Percentiles rank a stretch among this genome's conserved stretches.
Conservation (phyloP, 1,140 invertebrate species). For the Marisa cornuarietis region DNA sequence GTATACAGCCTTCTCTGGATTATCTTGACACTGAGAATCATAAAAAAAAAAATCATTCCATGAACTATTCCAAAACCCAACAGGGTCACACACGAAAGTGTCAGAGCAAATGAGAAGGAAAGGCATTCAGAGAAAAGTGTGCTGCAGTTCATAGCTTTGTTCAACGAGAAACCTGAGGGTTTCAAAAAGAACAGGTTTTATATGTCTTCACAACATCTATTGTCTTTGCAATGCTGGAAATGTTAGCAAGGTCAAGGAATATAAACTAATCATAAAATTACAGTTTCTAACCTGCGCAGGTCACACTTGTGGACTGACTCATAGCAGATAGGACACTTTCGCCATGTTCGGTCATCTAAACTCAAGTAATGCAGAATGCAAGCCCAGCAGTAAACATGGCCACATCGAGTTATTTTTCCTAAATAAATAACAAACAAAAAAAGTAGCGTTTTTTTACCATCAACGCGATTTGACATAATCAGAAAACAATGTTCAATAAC, state of each 20-base stretch:
- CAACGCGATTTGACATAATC: background rate
- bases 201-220: background rate
- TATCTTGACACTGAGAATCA: constrained; percentile 69
- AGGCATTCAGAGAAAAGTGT: background rate
- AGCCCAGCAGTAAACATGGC: constrained; percentile 95
- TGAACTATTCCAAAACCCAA: background rate
- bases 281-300: constrained; percentile 77
- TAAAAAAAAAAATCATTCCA: background rate
- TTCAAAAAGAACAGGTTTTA: background rate
- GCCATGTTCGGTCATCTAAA: constrained; percentile 73
- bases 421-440: constrained; percentile 68
- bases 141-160: too few species aligned
- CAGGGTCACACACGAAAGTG: background rate
- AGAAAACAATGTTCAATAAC: background rate
- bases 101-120: background rate
- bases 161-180: too few species aligned
- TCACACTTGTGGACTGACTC: constrained; percentile 72
- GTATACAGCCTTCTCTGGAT: constrained; percentile 72
- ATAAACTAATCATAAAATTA: background rate
- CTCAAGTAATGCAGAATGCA: constrained; percentile 93
- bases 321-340: constrained; percentile 63
- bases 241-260: background rate
- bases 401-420: constrained; percentile 92
- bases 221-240: background rate
- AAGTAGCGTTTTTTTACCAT: too few species aligned